Evolutionary conservation across 2,113 vertebrate species (phyloP), one percentile per base, ranked within the genome.

Genomic region (Trichechus manatus): DNA sequence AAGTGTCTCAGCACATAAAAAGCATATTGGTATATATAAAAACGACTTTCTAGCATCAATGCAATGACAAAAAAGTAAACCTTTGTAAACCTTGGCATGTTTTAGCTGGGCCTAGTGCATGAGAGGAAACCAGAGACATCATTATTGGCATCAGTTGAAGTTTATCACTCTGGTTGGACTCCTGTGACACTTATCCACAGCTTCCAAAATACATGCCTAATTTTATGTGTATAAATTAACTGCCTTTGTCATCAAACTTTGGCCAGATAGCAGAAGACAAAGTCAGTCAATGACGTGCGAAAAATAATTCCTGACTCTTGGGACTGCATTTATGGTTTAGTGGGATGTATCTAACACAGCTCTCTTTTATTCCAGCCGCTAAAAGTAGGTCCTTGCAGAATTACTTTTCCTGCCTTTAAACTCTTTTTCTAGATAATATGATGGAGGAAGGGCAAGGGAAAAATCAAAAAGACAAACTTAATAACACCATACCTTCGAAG

Each of bases 401-500:
- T 98, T 98, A 97, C 97, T 96, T 99, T 98, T 98, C 97, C 90
- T 98, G 97, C 94, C 97, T 98, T 98, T 98, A 98, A 98, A 97
- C 96, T 95, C 66, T 98, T 97, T 92, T 72, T 93, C 93, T 94
- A 97, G 98, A 98, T 98, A 98, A 98, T 97, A 98, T 98, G 98
- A 98, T 97, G 96, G 97, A 98, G 98, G 98, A 98, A 99, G 97
- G 98, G 97, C 94, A 98, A 98, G 93, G 96, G 96, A 98, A 98
- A 98, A 98, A 98, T 98, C 72, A 98, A 98, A 98, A 56, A 98
- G 98, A 96, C 98, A 99, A 98, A 98, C 98, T 98, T 98, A 98
- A 99, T 98, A 98, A 98, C 98, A 98, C 96, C 98, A 98, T 98
- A 96, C 98, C 97, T 98, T 98, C 97, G 91, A 97, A 98, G 97